phyloP scores from a whole-genome alignment of 2,888 invertebrate species.

The Punctoribates punctum region DNA sequence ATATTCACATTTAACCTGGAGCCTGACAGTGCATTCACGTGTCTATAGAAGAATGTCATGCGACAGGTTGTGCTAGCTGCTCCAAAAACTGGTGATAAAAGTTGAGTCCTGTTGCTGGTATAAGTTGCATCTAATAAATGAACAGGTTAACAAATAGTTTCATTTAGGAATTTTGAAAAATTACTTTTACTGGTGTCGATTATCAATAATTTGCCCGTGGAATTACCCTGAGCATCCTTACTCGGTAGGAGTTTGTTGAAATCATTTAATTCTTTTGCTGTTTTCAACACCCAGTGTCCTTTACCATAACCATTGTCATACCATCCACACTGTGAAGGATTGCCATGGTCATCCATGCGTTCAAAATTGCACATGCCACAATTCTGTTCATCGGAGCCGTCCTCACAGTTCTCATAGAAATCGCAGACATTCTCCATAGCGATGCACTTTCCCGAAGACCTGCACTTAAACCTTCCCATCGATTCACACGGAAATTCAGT shows the following conservation, averaged over 20 bases:
- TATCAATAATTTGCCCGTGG: background rate
- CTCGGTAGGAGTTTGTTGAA: background rate
- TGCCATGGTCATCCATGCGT: too few species aligned
- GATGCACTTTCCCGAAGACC: background rate
- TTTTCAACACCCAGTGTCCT: background rate
- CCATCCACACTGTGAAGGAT: constrained; percentile 36
- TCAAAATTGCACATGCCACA: constrained; percentile 50
- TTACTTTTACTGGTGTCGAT: background rate
- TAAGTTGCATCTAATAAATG: background rate
- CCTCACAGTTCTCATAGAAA: constrained; percentile 54
- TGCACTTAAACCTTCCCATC: background rate
- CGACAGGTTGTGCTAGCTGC: background rate
- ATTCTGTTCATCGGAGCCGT: constrained; percentile 52
- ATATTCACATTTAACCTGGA: background rate
- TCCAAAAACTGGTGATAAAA: background rate
- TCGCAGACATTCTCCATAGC: constrained; percentile 51
- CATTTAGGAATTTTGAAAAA: background rate
- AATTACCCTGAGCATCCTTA: background rate
- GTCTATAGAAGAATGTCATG: background rate
- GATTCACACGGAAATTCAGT: background rate
- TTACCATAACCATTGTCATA: background rate
- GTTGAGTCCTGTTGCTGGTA: background rate
- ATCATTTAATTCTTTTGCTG: background rate
- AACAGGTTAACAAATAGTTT: background rate
- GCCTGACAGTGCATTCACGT: background rate